These are phyloP conservation scores for Gila orcuttii DNA, from an alignment of 2,113 vertebrate genomes.

Conservation along the genomic window DNA sequence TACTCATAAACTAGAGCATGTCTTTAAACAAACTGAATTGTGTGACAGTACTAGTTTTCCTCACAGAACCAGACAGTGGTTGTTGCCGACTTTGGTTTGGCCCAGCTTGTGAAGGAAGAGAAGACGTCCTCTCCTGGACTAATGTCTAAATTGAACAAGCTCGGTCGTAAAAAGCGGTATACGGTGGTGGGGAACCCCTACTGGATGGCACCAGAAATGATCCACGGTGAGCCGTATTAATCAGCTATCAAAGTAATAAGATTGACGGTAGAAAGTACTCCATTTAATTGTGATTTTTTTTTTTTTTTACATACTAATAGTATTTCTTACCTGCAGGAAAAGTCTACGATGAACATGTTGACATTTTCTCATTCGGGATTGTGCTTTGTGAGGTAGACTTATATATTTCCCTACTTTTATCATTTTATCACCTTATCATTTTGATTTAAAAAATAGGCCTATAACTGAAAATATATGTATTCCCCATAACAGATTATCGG, in stretches of 20 bases:
- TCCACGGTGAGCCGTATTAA: constrained; percentile 80
- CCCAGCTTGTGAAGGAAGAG: constrained; percentile 86
- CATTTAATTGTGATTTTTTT: background rate
- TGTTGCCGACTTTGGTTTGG: constrained; percentile 95
- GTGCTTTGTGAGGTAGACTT: constrained; percentile 88
- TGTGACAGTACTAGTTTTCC: constrained; percentile 1
- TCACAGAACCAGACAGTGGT: constrained; percentile 82
- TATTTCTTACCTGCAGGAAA: constrained; percentile 75
- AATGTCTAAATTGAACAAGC: constrained; percentile 79
- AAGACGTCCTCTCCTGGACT: constrained; percentile 61
- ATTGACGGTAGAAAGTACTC: background rate
- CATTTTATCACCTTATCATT: background rate
- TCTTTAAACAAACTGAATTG: background rate
- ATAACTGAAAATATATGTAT: background rate
- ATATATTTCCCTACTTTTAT: background rate
- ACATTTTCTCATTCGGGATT: constrained; percentile 96
- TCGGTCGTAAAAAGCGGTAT: constrained; percentile 90
- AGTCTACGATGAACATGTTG: constrained; percentile 94
- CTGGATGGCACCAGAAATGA: constrained; percentile 99
- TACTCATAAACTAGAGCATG: background rate
- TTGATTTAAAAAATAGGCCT: background rate
- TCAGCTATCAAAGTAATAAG: background rate
- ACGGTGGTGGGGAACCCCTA: constrained; percentile 97
- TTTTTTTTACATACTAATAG: background rate
- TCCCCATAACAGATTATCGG: constrained; percentile 85